Evolutionary conservation across 2,888 invertebrate genomes (phyloP), one percentile per base, ranked within the genome.

Genomic region (Acleris laterana): DNA sequence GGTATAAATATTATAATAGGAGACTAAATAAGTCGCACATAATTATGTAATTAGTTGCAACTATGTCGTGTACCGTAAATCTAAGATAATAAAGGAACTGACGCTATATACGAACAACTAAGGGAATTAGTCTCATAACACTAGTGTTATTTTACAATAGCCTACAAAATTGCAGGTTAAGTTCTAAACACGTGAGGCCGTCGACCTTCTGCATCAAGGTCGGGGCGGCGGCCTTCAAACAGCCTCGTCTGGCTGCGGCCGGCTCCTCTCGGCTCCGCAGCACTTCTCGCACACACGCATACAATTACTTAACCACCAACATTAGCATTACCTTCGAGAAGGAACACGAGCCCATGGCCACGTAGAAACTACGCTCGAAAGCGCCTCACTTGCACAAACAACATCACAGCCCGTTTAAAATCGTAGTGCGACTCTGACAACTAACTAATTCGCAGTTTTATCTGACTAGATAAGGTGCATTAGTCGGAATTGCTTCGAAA

Each of bases 201-300:
- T 88, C 88, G 89, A 92, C 90, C 91, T 90, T 90, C 87, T 85
- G 85, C 86, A 87, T 80, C 88, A 93, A 93, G 93, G 93, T 93
- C 93, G 89, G 82, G 83, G 79, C 86, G 87, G 85, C 90, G 92
- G 93, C 93, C 93, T 93, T 92, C 93, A 89, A 84, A 87, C 87
- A 88, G 89, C 87, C 90, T 89, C 87, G 89, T 84, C 88, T 87
- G 86, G 84, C 78, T 83, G 78, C 80, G 78, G 82, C 80, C 81
- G 80, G 82, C 77, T 63, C 62, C 66, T 58, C 84, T 86, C 81
- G 83, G 78, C 77, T 78, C 77, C 77, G 77, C 74, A 77, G 80
- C 79, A 83, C 82, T 82, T 84, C 81, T 77, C 81, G 77, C 77
- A 81, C 79, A 80, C 70, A 72, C 70, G 72, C 80, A 78, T 22